Percentiles rank a stretch among this genome's conserved stretches.
These are phyloP conservation scores for Champsocephalus esox DNA, from an alignment of 2,797 vertebrate genomes.

Conservation along the genomic window DNA sequence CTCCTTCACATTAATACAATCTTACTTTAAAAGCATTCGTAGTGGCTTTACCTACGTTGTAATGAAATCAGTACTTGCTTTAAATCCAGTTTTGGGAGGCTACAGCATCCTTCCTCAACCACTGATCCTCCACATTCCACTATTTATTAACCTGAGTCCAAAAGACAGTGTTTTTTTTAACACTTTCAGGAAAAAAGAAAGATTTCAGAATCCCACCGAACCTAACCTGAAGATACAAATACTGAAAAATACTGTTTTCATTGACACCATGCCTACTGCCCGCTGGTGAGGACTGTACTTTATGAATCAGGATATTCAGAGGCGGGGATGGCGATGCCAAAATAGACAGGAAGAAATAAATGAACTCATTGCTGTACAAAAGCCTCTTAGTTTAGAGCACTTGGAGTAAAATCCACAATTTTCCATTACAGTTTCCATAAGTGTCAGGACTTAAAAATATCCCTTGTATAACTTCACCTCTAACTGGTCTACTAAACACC, in stretches of 20 bases:
- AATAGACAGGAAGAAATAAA: slow-evolving; percentile 1
- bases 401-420: background rate
- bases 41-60: background rate
- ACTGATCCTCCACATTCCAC: slow-evolving; percentile 29
- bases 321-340: background rate
- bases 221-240: slow-evolving; percentile 8
- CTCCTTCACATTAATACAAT: background rate
- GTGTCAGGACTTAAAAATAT: background rate
- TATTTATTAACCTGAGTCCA: slow-evolving; percentile 19
- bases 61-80: background rate
- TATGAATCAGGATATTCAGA: slow-evolving; percentile 43
- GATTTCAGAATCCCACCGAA: slow-evolving; percentile 1
- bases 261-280: slow-evolving; percentile 30
- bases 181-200: slow-evolving; percentile 1
- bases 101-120: background rate
- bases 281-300: background rate
- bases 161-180: slow-evolving; percentile 22
- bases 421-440: background rate
- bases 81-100: background rate
- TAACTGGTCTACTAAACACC: slow-evolving; percentile 22
- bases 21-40: background rate
- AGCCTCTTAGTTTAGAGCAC: slow-evolving; percentile 13
- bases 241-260: slow-evolving; percentile 16
- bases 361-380: background rate
- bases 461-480: background rate